Conservation (phyloP, 2,797 vertebrate genomes). For the Sebastes taczanowskii region DNA sequence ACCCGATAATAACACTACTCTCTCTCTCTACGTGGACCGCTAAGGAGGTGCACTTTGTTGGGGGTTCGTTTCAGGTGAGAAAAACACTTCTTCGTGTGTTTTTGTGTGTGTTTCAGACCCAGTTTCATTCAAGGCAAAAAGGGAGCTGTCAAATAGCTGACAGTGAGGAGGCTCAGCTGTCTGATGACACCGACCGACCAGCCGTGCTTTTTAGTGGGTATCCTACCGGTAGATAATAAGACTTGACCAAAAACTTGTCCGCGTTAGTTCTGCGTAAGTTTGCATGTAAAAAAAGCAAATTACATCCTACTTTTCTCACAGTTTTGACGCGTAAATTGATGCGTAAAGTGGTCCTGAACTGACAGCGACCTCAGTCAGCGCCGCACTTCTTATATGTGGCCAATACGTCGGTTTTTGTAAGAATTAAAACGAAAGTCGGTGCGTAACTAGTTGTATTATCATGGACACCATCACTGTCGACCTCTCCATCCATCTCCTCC, state of each 20-base stretch:
- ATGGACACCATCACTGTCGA: slow-evolving; percentile 56
- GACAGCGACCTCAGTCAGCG: slow-evolving; percentile 75
- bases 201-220: not conserved
- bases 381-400: not conserved
- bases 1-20: slow-evolving; percentile 53
- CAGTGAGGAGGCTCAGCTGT: slow-evolving; percentile 67
- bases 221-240: slow-evolving; percentile 14
- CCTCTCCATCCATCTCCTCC: slow-evolving; percentile 66
- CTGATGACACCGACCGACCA: slow-evolving; percentile 54
- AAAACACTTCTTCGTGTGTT: not conserved
- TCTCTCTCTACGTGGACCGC: slow-evolving; percentile 32
- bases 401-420: not conserved
- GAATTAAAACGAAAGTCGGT: slow-evolving; percentile 31
- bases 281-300: not conserved
- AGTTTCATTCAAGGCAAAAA: slow-evolving; percentile 31
- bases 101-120: not conserved
- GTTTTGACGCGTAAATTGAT: not conserved
- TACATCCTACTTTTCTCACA: slow-evolving; percentile 6
- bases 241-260: slow-evolving; percentile 44
- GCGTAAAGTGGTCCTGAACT: slow-evolving; percentile 77
- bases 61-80: slow-evolving; percentile 74
- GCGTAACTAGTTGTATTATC: slow-evolving; percentile 28
- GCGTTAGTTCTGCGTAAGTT: not conserved
- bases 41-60: slow-evolving; percentile 13
- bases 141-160: slow-evolving; percentile 75